Conservation (phyloP, 2,888 invertebrate genomes). For the Pinctada fucata region DNA sequence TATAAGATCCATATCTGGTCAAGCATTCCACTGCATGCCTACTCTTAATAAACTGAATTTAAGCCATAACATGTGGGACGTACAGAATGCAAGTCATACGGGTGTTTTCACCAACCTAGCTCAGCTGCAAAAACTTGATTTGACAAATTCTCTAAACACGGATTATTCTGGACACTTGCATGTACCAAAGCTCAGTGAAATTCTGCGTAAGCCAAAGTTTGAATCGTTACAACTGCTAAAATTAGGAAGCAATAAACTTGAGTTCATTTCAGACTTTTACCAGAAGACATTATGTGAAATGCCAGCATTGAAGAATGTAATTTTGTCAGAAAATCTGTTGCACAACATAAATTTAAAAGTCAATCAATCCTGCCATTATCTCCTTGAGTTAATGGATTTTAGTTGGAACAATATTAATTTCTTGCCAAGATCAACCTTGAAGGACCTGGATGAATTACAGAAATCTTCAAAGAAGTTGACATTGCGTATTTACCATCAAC, state of each 20-base stretch:
- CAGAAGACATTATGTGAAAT: slow-evolving; percentile 50
- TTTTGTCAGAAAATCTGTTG: slow-evolving; percentile 49
- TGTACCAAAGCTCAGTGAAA: slow-evolving; percentile 44
- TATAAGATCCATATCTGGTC: slow-evolving; percentile 52
- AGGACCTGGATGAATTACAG: slow-evolving; percentile 13
- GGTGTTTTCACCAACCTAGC: slow-evolving; percentile 48
- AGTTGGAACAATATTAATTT: slow-evolving; percentile 44
- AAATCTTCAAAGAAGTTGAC: slow-evolving; percentile 8
- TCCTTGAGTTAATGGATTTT: slow-evolving; percentile 47
- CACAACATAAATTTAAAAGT: slow-evolving; percentile 36
- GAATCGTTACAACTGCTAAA: slow-evolving; percentile 44
- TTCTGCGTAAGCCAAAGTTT: slow-evolving; percentile 46
- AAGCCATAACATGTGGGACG: slow-evolving; percentile 51
- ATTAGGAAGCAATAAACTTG: slow-evolving; percentile 51
- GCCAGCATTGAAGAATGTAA: slow-evolving; percentile 41
- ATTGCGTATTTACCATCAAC: slow-evolving; percentile 47
- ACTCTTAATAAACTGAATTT: slow-evolving; percentile 47
- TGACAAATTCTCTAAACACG: slow-evolving; percentile 54
- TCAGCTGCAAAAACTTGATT: slow-evolving; percentile 43
- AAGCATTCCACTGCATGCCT: slow-evolving; percentile 56
- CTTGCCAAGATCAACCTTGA: neutral
- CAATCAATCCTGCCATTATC: slow-evolving; percentile 25
- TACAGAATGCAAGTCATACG: slow-evolving; percentile 42
- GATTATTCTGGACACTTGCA: slow-evolving; percentile 45
- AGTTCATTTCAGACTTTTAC: slow-evolving; percentile 39